These are phyloP conservation scores for Agrotis puta DNA, from an alignment of 2,888 invertebrate genomes.

Conservation along the genomic window DNA sequence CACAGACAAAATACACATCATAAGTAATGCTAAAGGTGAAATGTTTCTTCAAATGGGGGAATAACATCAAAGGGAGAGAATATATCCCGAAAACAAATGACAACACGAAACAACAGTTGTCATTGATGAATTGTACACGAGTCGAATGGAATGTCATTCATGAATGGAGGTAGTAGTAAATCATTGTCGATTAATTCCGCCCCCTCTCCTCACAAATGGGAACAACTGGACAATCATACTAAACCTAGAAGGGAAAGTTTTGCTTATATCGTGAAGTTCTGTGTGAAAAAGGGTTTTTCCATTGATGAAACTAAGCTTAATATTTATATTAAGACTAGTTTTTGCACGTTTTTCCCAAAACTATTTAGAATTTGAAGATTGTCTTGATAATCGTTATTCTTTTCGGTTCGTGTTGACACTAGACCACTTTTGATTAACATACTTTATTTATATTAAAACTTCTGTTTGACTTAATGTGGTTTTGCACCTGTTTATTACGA, in stretches of 20 bases:
- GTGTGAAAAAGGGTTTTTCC: not conserved
- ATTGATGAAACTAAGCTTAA: conserved; percentile 6
- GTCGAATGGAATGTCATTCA: conserved; percentile 70
- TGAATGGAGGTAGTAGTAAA: conserved; percentile 78
- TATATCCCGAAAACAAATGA: conserved; percentile 69
- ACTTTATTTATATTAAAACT: not conserved
- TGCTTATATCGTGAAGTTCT: not conserved
- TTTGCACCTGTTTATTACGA: conserved; percentile 5
- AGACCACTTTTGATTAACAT: not conserved
- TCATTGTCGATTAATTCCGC: conserved; percentile 72
- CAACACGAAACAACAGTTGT: conserved; percentile 71
- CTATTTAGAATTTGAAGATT: too few relatives aligned
- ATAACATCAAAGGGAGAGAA: conserved; percentile 47
- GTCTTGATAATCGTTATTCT: too few relatives aligned
- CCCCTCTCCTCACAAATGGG: conserved; percentile 46
- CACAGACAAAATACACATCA: conserved; percentile 53
- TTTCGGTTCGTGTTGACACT: not conserved
- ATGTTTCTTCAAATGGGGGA: conserved; percentile 47
- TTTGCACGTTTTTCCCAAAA: not conserved
- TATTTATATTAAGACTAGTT: not conserved
- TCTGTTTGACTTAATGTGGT: not conserved
- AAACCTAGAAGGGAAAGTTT: conserved; percentile 44
- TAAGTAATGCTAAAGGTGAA: conserved; percentile 44
- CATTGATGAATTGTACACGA: conserved; percentile 77
- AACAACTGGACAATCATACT: conserved; percentile 37